Base-by-base conservation (phyloP, 2,113 vertebrate species). In the Delphinus delphis region DNA sequence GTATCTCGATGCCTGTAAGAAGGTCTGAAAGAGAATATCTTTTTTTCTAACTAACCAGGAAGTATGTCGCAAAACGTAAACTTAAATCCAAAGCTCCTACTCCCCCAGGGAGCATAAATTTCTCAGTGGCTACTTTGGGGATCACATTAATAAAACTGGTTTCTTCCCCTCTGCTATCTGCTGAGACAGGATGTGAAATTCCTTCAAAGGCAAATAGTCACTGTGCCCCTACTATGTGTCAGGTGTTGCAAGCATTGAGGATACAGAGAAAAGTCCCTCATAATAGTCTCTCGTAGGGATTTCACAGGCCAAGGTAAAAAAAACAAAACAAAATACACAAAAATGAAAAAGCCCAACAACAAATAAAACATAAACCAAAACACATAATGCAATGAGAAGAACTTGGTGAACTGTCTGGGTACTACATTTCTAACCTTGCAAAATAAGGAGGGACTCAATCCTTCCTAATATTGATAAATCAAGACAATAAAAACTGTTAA, bases 31-130 rank as follows among this genome's bases (percentile, higher is more conserved):
- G 68, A 95, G 28, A 79, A 79, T 33, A 47, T 13, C 53, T 17
- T 68, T 77, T 67, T 80, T 80, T 11, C 41, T 68, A 89, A 94
- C 36, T 67, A 81, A 73, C 38, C 90, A 93, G 63, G 47, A 96
- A 67, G n/a, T 53, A 44, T 38, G 67, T 20, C 4, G 68, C 33
- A 81, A 89, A 77, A 84, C 15, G 33, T 58, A 88, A 89, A 81
- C 62, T 70, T 70, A 87, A 90, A 82, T 47, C 58, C 60, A 77
- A 87, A 95, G n/a, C 63, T n/a, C 47, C 33, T 36, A 50, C 18
- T 65, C 11, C 67, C 36, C 86, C 68, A 74, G 68, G n/a, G 31
- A 74, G 28, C 44, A 65, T 23, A 74, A 6, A 92, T 77, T 67
- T 93, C 60, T 53, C n/a, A 68, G 76, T 26, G 23, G 63, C 41